These are phyloP conservation scores for Maniola hyperantus DNA, from an alignment of 2,888 invertebrate species.

Conservation along the genomic window DNA sequence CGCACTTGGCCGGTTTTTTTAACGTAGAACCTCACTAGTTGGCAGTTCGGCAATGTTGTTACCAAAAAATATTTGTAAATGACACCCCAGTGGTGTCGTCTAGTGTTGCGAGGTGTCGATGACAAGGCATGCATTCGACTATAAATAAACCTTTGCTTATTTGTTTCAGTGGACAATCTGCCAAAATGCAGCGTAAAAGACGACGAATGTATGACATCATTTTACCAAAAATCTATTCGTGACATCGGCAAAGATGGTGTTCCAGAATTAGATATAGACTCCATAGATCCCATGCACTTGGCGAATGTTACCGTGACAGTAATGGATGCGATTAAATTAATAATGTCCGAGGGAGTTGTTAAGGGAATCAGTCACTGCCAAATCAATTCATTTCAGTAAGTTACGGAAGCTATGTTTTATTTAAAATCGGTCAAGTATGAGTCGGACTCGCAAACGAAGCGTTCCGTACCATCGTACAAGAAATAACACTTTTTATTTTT, in stretches of 20 bases:
- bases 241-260: constrained; percentile 49
- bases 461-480: too few relatives aligned
- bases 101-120: too few relatives aligned
- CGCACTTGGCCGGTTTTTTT: too few relatives aligned
- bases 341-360: constrained; percentile 49
- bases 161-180: constrained; percentile 50
- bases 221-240: constrained; percentile 43
- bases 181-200: constrained; percentile 52
- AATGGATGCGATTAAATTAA: constrained; percentile 46
- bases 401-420: neutral
- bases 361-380: constrained; percentile 44
- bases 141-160: neutral
- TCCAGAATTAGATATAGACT: constrained; percentile 49
- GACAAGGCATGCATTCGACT: too few relatives aligned
- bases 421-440: too few relatives aligned
- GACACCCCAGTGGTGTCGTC: too few relatives aligned
- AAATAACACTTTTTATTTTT: too few relatives aligned
- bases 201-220: constrained; percentile 45
- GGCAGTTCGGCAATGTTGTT: too few relatives aligned
- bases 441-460: too few relatives aligned
- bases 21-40: too few relatives aligned
- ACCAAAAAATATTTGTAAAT: too few relatives aligned
- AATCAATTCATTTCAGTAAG: constrained; percentile 8
- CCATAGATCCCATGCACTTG: constrained; percentile 53
- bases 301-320: constrained; percentile 46